phyloP scores from a whole-genome alignment of 2,113 vertebrate species.

The Passer domesticus region DNA sequence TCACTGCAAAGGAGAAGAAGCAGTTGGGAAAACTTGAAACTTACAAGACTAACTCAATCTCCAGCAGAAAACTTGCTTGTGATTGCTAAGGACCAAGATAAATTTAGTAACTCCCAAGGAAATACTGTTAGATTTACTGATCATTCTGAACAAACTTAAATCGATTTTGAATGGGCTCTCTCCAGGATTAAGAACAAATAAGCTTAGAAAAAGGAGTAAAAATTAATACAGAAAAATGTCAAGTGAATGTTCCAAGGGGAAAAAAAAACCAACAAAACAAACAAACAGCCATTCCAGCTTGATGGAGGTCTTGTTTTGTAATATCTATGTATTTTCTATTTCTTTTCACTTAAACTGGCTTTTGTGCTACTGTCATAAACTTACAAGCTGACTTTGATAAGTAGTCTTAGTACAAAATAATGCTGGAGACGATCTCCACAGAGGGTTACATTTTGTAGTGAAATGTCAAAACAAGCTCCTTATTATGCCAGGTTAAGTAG shows the following conservation, averaged over 20 bases:
- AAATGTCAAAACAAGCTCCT: neutral
- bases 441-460: neutral
- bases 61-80: neutral
- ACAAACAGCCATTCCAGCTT: neutral
- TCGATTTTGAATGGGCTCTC: neutral
- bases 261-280: neutral
- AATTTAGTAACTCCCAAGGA: neutral
- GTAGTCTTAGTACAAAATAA: neutral
- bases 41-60: neutral
- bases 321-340: neutral
- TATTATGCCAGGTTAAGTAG: neutral
- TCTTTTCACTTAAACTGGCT: neutral
- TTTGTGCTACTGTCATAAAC: neutral
- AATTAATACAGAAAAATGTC: neutral
- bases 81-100: neutral
- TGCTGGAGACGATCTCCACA: neutral
- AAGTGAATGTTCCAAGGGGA: neutral
- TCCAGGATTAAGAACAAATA: neutral
- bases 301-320: neutral
- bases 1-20: neutral
- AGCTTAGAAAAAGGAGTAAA: neutral
- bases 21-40: neutral
- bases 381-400: neutral
- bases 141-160: neutral
- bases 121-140: neutral